Conservation (phyloP, 2,888 invertebrate species). For the Clitarchus hookeri region DNA sequence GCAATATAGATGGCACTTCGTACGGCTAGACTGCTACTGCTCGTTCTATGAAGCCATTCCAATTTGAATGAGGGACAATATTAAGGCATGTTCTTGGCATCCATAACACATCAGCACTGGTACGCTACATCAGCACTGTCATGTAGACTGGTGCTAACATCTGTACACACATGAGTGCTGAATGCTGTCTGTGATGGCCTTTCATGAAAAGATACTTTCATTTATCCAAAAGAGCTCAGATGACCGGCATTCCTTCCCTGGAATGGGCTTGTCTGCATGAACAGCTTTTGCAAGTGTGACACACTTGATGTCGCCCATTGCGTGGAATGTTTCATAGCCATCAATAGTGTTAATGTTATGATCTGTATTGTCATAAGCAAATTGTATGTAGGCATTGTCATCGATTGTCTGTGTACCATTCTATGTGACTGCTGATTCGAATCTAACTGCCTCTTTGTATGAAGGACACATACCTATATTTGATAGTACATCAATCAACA, state of each 20-base stretch:
- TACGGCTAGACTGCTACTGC: background rate
- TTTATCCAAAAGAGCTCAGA: background rate
- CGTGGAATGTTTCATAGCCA: background rate
- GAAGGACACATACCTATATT: background rate
- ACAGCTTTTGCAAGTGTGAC: background rate
- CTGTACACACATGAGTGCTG: background rate
- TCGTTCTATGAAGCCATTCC: background rate
- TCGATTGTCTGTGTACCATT: background rate
- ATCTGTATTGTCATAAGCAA: background rate
- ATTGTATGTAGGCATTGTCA: background rate
- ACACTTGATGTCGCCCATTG: background rate
- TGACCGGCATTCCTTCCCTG: background rate
- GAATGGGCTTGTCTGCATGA: background rate
- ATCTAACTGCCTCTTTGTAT: background rate
- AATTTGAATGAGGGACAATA: background rate
- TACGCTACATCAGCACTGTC: background rate
- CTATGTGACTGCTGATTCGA: conserved; percentile 1
- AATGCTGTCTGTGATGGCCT: background rate
- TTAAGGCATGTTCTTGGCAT: background rate
- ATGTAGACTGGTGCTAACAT: background rate
- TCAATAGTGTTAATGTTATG: conserved; percentile 16
- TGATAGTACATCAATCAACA: background rate
- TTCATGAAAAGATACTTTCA: background rate
- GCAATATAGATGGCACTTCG: background rate
- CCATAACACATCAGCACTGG: background rate